Evolutionary conservation across 2,888 invertebrate species (phyloP).

Genomic region (Synergus umbraculus): DNA sequence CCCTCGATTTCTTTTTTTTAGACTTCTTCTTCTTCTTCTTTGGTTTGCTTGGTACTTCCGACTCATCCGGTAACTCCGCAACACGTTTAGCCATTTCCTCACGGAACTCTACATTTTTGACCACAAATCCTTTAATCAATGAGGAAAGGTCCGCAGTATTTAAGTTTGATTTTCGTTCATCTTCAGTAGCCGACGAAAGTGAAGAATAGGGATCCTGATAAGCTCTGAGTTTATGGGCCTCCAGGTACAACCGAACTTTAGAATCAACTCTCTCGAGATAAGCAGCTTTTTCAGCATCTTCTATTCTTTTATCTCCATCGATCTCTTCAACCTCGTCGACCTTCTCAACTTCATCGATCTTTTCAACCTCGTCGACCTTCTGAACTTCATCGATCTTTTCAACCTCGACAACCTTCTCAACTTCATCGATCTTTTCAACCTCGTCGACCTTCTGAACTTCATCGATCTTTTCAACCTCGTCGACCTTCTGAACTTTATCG

Average conservation of each 20-base stretch:
- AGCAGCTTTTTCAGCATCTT: too few relatives aligned
- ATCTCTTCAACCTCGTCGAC: not conserved
- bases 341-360: not conserved
- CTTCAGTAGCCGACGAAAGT: not conserved
- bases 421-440: not conserved
- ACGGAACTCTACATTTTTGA: not conserved
- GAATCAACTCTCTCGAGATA: too few relatives aligned
- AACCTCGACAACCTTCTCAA: not conserved
- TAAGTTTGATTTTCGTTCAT: not conserved
- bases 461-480: not conserved
- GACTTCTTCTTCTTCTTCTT: not conserved
- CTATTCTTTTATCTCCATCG: not conserved
- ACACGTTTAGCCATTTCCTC: not conserved
- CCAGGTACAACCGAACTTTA: not conserved
- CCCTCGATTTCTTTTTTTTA: not conserved
- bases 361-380: not conserved
- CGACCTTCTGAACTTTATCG: not conserved
- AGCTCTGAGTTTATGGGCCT: not conserved
- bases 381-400: not conserved
- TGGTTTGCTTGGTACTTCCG: not conserved
- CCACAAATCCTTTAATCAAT: not conserved
- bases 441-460: not conserved
- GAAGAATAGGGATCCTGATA: constrained; percentile 5
- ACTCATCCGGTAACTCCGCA: not conserved
- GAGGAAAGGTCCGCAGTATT: not conserved